phyloP scores from a whole-genome alignment of 2,113 vertebrate species.

The Dasyurus viverrinus region DNA sequence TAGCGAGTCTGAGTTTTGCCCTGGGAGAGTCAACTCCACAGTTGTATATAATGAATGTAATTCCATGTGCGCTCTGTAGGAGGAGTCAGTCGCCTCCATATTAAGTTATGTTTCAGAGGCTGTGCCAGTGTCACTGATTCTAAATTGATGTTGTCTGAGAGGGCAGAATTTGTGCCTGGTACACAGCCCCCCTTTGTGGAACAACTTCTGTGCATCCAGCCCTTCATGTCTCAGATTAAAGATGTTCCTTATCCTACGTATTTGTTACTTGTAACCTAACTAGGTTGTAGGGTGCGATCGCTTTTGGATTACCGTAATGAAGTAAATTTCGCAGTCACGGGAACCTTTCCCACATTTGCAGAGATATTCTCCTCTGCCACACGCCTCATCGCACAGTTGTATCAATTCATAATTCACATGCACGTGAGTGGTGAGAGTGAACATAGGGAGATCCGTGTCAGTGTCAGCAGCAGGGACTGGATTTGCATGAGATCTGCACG shows the following conservation, averaged over 20 bases:
- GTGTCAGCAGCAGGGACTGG: background rate
- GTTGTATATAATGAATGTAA: fast-evolving
- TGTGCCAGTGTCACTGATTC: fast-evolving
- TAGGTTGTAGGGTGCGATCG: background rate
- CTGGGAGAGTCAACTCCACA: background rate
- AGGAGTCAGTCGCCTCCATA: background rate
- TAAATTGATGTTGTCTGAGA: background rate
- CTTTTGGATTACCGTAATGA: background rate
- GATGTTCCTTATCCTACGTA: background rate
- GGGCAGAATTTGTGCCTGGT: background rate
- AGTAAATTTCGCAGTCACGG: background rate
- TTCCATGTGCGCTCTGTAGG: background rate
- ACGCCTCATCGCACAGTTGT: background rate
- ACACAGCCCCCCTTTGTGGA: background rate
- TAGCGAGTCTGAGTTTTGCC: background rate
- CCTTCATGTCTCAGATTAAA: background rate
- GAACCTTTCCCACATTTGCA: background rate
- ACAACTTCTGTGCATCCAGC: fast-evolving
- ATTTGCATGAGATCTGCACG: background rate
- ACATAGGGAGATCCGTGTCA: background rate
- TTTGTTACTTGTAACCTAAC: background rate
- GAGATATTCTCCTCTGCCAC: background rate
- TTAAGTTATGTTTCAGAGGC: background rate
- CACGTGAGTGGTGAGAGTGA: background rate
- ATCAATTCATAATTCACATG: background rate